Conservation (phyloP, 2,888 invertebrate genomes). For the Bembecia ichneumoniformis region DNA sequence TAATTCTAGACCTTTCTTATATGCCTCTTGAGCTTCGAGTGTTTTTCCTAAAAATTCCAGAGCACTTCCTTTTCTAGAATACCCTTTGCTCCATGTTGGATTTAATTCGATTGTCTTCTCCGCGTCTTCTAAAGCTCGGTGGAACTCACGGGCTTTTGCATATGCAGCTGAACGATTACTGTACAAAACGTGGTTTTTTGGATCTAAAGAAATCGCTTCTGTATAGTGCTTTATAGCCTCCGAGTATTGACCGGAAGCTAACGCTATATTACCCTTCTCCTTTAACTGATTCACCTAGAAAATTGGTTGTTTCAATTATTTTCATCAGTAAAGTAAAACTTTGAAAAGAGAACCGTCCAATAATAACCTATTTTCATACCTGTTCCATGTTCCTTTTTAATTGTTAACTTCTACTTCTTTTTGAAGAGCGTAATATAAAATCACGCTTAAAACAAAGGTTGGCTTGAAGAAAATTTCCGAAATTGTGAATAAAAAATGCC, state of each 20-base stretch:
- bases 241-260: slow-evolving; percentile 81
- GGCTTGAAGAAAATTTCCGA: no score
- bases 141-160: slow-evolving; percentile 83
- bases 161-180: slow-evolving; percentile 94
- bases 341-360: not conserved
- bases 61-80: slow-evolving; percentile 91
- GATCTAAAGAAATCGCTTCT: slow-evolving; percentile 85
- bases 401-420: slow-evolving; percentile 11
- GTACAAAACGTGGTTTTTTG: slow-evolving; percentile 87
- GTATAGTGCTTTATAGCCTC: slow-evolving; percentile 87
- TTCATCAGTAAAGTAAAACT: not conserved
- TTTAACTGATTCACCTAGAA: slow-evolving; percentile 85
- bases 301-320: not conserved
- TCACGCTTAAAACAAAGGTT: no score
- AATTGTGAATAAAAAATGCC: no score
- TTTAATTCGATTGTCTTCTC: slow-evolving; percentile 85
- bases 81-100: slow-evolving; percentile 89
- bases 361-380: slow-evolving; percentile 54
- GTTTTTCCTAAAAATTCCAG: slow-evolving; percentile 81
- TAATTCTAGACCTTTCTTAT: slow-evolving; percentile 76
- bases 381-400: slow-evolving; percentile 43
- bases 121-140: slow-evolving; percentile 86
- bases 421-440: no score
- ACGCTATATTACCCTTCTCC: slow-evolving; percentile 88
- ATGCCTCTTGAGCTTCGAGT: slow-evolving; percentile 83